phyloP scores from a whole-genome alignment of 2,888 invertebrate genomes.

The Cremastinae sp. region DNA sequence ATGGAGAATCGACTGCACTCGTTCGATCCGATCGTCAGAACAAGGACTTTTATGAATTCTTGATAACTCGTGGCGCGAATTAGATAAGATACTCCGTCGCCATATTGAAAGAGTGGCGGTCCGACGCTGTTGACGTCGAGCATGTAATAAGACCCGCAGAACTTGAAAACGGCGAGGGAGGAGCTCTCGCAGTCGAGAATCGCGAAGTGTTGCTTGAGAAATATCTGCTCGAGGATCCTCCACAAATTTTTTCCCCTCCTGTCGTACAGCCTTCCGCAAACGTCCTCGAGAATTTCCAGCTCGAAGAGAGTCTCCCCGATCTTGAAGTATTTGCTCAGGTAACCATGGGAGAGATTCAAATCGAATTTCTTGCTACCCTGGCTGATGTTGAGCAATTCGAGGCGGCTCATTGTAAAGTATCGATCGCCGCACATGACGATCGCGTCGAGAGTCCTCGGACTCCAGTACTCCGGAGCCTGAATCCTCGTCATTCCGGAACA shows the following conservation, averaged over 20 bases:
- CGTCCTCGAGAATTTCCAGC: slow-evolving; percentile 64
- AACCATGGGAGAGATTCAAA: slow-evolving; percentile 59
- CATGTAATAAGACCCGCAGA: slow-evolving; percentile 73
- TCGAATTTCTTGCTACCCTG: slow-evolving; percentile 54
- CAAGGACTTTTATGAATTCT: slow-evolving; percentile 68
- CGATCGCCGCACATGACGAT: slow-evolving; percentile 75
- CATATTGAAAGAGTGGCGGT: slow-evolving; percentile 72
- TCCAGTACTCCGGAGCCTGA: slow-evolving; percentile 76
- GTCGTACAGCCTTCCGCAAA: slow-evolving; percentile 68
- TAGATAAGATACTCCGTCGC: slow-evolving; percentile 70
- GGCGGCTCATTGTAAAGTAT: slow-evolving; percentile 70
- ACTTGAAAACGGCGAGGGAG: slow-evolving; percentile 73
- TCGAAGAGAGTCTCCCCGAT: slow-evolving; percentile 73
- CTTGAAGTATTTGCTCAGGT: slow-evolving; percentile 68
- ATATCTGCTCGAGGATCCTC: slow-evolving; percentile 68
- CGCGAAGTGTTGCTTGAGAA: slow-evolving; percentile 69
- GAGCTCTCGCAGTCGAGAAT: slow-evolving; percentile 72
- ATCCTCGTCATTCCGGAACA: slow-evolving; percentile 75
- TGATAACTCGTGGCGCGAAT: slow-evolving; percentile 71
- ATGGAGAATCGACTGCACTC: slow-evolving; percentile 71
- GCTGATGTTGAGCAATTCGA: slow-evolving; percentile 59
- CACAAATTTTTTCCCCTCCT: slow-evolving; percentile 66
- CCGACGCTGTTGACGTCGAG: slow-evolving; percentile 72
- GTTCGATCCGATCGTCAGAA: slow-evolving; percentile 70
- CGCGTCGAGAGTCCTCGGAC: slow-evolving; percentile 69